phyloP scores from a whole-genome alignment of 2,888 invertebrate species.

The Cantharis flavilabris region DNA sequence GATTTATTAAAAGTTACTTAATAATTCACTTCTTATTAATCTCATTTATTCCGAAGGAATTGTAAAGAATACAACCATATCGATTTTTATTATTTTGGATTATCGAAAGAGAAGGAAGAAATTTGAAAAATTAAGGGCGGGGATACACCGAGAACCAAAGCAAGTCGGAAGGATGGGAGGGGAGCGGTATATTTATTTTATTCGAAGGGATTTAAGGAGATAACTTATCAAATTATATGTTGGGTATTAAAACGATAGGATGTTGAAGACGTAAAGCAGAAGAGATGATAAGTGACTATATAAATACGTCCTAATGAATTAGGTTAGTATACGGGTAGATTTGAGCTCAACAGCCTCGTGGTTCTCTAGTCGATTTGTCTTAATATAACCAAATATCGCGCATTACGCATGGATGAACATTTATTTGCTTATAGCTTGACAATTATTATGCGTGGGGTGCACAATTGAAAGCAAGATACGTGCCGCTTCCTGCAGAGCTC shows the following conservation, averaged over 20 bases:
- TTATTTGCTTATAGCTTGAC: constrained; percentile 29
- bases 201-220: background rate
- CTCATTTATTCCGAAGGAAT: background rate
- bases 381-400: constrained; percentile 29
- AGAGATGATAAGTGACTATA: constrained; percentile 3
- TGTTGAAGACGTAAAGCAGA: background rate
- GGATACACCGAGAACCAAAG: background rate
- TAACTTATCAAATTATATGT: background rate
- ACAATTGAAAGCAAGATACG: constrained; percentile 29
- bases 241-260: background rate
- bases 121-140: background rate
- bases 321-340: constrained; percentile 7
- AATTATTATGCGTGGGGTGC: constrained; percentile 30
- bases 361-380: constrained; percentile 25
- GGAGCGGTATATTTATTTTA: background rate
- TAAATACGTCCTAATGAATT: constrained; percentile 14
- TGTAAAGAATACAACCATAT: background rate
- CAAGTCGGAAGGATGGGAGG: background rate
- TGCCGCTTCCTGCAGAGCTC: constrained; percentile 17
- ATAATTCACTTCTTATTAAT: background rate
- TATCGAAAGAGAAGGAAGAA: background rate
- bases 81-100: background rate
- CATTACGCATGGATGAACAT: constrained; percentile 27
- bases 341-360: constrained; percentile 8
- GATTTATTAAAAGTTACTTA: background rate